Evolutionary conservation across 2,113 vertebrate species (phyloP), one percentile per base, ranked within the genome.

Genomic region (Phrynosoma blainvillii): DNA sequence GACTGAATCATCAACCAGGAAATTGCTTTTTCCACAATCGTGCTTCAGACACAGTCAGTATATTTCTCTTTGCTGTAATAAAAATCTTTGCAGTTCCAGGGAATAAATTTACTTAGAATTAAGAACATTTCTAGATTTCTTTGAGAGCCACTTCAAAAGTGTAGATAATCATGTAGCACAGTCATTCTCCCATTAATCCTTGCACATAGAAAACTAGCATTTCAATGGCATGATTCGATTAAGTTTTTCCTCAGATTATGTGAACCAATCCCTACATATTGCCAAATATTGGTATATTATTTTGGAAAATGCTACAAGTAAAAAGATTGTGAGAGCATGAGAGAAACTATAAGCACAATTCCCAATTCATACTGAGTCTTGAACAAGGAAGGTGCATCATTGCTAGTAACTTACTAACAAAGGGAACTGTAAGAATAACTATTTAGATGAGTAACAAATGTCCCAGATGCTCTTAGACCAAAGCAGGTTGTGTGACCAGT

Each of bases 1-100:
- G 79, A 85, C 77, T 25, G 78, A 93, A 91, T 59, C 89, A 91
- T 59, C 89, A 88, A 82, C 65, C 86, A 88, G 89, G 85, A 91
- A 23, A 91, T 1, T 21, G 0, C 65, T 89, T 85, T 91, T 92
- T 91, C 85, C 75, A 91, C 74, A 62, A 86, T 32, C 0, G 0
- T 1, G 71, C 77, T 85, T 94, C 76, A 90, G 86, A 16, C 79
- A 85, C 18, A 85, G 74, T 8, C 87, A 81, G 86, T 40, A 30
- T 20, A 74, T 54, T 84, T 87, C 52, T 66, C 70, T 25, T 77
- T 76, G 65, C 21, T n/a, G 10, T 75, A 83, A 76, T 91, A 88
- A 93, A 93, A 14, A n/a, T 87, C 85, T 14, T 42, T 87, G 56
- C 25, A 89, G 74, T 91, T 90, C 80, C 66, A 84, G 84, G 87